Base-by-base conservation (phyloP, 2,888 invertebrate species). In the Hyposoter didymator region DNA sequence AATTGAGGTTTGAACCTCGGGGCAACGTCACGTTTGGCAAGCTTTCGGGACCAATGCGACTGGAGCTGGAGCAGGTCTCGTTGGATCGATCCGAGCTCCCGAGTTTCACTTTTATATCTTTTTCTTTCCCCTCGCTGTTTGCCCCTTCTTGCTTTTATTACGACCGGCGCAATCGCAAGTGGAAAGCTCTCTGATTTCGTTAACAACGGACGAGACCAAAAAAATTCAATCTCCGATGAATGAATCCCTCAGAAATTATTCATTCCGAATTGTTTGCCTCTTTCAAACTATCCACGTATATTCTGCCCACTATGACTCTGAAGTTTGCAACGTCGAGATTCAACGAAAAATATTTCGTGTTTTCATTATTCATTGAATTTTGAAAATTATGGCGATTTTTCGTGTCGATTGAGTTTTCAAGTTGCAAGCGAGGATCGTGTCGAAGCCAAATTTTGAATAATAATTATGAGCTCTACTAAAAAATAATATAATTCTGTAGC, bases 21-120 rank as follows among this genome's bases (percentile, higher is more conserved):
- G 35, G 45, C 55, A 12, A 45, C 47, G 82, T 78, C 82, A 55
- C 66, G 64, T 47, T 82, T 45, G 59, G 28, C 14, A 78, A 62
- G 52, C 45, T 10, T 78, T 76, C 49, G 64, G 43, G 66, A 55
- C 62, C 64, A 70, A 19, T 72, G 55, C 64, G 66, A n/a, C 70
- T 32, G 73, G n/a, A 55, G 55, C 19, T 22, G 22, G n/a, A n/a
- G n/a, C n/a, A n/a, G 55, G 55, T 55, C 55, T 55, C 55, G 55
- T 55, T 55, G 28, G 22, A 59, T 59, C 59, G 59, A 59, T 59
- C 14, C 59, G 28, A 59, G 59, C 59, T 59, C 28, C 59, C 14
- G 55, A 59, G 55, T 28, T 55, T 59, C 28, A 19, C 22, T 55
- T 22, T 19, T 59, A 14, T 59, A 28, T 28, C 28, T 59, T 55